Conservation (phyloP, 2,113 vertebrate genomes). For the Carassius carassius region DNA sequence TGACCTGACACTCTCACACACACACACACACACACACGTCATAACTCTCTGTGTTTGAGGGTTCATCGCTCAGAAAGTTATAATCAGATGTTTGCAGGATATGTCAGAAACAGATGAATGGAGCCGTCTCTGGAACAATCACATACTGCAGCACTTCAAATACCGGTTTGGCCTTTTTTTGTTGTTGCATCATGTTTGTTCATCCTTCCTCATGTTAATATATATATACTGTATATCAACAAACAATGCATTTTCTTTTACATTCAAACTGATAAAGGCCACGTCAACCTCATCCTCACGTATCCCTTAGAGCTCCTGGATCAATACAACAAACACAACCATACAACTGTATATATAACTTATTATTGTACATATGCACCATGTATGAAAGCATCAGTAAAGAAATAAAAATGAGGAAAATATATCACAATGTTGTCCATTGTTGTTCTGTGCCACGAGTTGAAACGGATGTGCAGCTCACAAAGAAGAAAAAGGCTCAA, state of each 20-base stretch:
- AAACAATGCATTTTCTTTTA: neutral
- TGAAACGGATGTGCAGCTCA: too few relatives aligned
- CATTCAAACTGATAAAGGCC: neutral
- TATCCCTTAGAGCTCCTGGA: neutral
- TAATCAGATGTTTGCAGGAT: neutral
- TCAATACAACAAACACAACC: slow-evolving; percentile 50
- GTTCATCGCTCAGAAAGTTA: neutral
- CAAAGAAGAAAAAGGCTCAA: too few relatives aligned
- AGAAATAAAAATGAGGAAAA: neutral
- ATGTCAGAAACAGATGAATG: neutral
- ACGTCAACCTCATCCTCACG: neutral
- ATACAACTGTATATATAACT: slow-evolving; percentile 79
- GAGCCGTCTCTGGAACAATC: neutral
- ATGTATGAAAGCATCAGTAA: slow-evolving; percentile 70
- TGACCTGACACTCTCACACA: too few relatives aligned
- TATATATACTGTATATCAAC: neutral
- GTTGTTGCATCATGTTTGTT: neutral
- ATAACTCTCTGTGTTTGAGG: neutral
- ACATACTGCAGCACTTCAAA: too few relatives aligned
- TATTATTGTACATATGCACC: slow-evolving; percentile 81
- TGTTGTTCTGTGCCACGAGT: too few relatives aligned
- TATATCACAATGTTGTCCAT: neutral
- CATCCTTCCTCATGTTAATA: neutral
- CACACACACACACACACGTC: too few relatives aligned
- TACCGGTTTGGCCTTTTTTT: neutral